A percentile compares a stretch with the other conserved stretches of the same genome.
Evolutionary conservation across 2,797 vertebrate genomes (phyloP).

Genomic region (Leontopithecus rosalia): DNA sequence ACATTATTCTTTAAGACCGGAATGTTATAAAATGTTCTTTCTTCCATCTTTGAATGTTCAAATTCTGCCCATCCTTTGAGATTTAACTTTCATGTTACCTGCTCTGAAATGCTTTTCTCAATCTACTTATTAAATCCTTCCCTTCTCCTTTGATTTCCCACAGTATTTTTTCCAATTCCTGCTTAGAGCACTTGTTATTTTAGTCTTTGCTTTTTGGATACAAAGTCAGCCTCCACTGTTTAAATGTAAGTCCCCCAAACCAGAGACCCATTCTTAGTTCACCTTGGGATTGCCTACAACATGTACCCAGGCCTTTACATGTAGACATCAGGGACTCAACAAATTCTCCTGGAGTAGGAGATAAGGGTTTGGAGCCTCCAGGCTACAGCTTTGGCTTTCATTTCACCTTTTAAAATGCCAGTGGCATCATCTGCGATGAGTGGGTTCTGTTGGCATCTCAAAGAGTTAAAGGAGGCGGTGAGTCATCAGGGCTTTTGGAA

Average conservation of each 20-base stretch:
- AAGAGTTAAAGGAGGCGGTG: slow-evolving; percentile 53
- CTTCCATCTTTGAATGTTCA: not conserved
- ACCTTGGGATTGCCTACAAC: rapidly evolving
- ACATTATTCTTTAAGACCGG: not conserved
- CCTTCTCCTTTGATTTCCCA: not conserved
- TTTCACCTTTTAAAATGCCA: slow-evolving; percentile 30
- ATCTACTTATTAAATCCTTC: not conserved
- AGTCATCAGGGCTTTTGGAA: slow-evolving; percentile 46
- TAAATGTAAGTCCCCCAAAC: not conserved
- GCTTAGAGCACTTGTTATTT: not conserved
- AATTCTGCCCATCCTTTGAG: not conserved
- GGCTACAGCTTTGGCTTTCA: not conserved
- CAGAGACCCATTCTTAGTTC: not conserved
- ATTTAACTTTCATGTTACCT: not conserved
- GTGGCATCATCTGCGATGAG: not conserved
- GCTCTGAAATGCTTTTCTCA: not conserved
- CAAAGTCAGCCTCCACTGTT: not conserved
- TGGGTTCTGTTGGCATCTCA: not conserved
- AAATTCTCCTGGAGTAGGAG: not conserved
- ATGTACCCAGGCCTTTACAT: not conserved
- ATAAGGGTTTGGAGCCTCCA: not conserved
- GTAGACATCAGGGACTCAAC: not conserved
- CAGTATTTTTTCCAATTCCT: not conserved
- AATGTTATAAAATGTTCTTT: not conserved
- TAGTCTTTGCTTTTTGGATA: not conserved